Conservation (phyloP, 2,888 invertebrate species). For the Melinaea marsaeus region DNA sequence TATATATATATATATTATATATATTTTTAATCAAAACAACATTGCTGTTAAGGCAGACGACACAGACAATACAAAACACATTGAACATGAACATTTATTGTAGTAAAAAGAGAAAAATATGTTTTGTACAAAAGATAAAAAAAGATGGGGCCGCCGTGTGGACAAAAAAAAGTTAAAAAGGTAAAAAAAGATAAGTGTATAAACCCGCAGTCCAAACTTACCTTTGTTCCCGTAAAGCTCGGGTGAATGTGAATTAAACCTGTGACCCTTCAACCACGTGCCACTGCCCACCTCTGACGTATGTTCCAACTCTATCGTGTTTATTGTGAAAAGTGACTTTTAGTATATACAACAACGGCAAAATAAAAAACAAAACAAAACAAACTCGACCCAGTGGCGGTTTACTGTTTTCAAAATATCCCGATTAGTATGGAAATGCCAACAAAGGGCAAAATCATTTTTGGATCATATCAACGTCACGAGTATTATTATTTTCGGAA, state of each 20-base stretch:
- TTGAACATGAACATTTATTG: background rate
- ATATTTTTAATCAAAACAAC: slow-evolving; percentile 12
- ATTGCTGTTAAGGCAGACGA: slow-evolving; percentile 20
- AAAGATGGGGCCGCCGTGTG: background rate
- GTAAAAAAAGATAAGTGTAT: background rate
- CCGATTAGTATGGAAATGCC: background rate
- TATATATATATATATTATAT: background rate
- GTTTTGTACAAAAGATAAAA: slow-evolving; percentile 1
- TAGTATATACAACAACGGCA: slow-evolving; percentile 71
- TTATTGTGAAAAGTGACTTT: slow-evolving; percentile 65
- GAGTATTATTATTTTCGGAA: too few relatives aligned
- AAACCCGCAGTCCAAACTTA: slow-evolving; percentile 45
- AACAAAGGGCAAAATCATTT: too few relatives aligned
- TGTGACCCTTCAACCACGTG: slow-evolving; percentile 82
- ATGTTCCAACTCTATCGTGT: slow-evolving; percentile 77
- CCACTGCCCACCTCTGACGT: slow-evolving; percentile 77
- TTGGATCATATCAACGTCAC: too few relatives aligned
- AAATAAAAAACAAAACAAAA: slow-evolving; percentile 60
- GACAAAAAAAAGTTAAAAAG: too few relatives aligned
- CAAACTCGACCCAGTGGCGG: slow-evolving; percentile 42
- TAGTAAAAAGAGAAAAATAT: too few relatives aligned
- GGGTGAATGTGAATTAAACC: slow-evolving; percentile 80
- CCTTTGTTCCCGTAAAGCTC: slow-evolving; percentile 77
- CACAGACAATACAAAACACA: slow-evolving; percentile 15
- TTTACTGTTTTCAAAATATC: slow-evolving; percentile 29